Conservation (phyloP, 2,797 vertebrate genomes). For the Melanotaenia nigrans region DNA sequence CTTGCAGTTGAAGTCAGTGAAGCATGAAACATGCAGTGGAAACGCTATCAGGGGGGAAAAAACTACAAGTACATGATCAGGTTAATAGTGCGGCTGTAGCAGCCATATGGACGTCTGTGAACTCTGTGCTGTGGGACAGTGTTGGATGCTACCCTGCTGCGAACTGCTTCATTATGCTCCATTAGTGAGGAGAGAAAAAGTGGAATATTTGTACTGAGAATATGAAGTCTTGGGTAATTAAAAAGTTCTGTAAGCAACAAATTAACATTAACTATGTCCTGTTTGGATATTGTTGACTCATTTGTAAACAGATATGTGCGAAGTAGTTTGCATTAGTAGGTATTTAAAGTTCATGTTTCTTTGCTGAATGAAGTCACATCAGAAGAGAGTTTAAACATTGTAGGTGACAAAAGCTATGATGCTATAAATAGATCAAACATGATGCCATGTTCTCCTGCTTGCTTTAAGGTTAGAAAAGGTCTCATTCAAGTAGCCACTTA, state of each 20-base stretch:
- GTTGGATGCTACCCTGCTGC: slow-evolving; percentile 8
- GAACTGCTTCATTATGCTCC: not conserved
- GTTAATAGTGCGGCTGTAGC: slow-evolving; percentile 45
- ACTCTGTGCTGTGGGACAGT: slow-evolving; percentile 22
- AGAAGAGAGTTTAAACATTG: not conserved
- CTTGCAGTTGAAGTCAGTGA: slow-evolving; percentile 25
- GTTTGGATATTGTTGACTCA: not conserved
- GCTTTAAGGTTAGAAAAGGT: slow-evolving; percentile 17
- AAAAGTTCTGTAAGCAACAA: too few species aligned
- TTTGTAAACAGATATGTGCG: not conserved
- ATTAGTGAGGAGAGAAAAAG: not conserved
- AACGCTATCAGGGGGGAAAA: not conserved
- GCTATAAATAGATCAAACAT: slow-evolving; percentile 15
- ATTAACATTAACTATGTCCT: not conserved
- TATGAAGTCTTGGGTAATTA: too few species aligned
- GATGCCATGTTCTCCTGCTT: slow-evolving; percentile 3
- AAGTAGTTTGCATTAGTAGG: not conserved
- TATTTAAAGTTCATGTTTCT: not conserved
- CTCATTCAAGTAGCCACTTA: not conserved
- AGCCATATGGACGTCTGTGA: slow-evolving; percentile 38
- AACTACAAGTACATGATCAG: slow-evolving; percentile 21
- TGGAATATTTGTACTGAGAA: not conserved
- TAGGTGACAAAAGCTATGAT: not conserved
- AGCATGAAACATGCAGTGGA: slow-evolving; percentile 5
- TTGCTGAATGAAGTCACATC: not conserved